Evolutionary conservation across 2,888 invertebrate genomes (phyloP).

Genomic region (Drosophila emarginata): DNA sequence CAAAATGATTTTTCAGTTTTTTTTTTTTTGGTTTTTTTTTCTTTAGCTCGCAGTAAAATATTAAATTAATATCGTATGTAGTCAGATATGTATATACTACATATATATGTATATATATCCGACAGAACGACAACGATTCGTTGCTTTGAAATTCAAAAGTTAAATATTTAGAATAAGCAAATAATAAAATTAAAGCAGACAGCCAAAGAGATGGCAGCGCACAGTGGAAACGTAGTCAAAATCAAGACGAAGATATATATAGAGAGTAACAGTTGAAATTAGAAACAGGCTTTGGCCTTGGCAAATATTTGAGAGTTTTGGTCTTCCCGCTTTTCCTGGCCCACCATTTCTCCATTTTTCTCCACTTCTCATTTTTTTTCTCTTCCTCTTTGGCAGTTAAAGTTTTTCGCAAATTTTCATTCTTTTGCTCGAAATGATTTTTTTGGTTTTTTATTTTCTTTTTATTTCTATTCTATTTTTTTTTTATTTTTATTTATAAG

Average conservation of each 20-base stretch:
- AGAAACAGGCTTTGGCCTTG: conserved; percentile 44
- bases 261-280: conserved; percentile 29
- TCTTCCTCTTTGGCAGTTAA: background rate
- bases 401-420: background rate
- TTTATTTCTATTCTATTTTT: background rate
- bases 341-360: too few species aligned
- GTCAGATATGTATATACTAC: conserved; percentile 36
- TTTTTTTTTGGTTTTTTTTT: too few species aligned
- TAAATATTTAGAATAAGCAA: conserved; percentile 59
- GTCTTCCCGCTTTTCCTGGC: background rate
- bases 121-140: conserved; percentile 36
- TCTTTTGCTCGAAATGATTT: background rate
- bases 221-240: conserved; percentile 1
- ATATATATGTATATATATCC: conserved; percentile 2
- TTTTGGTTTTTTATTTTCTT: background rate
- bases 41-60: conserved; percentile 40
- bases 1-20: conserved; percentile 13
- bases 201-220: conserved; percentile 21
- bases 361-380: too few species aligned
- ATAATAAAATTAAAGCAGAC: conserved; percentile 37
- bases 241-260: conserved; percentile 16
- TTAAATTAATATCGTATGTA: conserved; percentile 54
- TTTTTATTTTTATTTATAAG: background rate
- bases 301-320: conserved; percentile 45
- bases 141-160: conserved; percentile 66